These are phyloP conservation scores for Ormyrus thymus DNA, from an alignment of 2,888 invertebrate genomes.

Conservation along the genomic window DNA sequence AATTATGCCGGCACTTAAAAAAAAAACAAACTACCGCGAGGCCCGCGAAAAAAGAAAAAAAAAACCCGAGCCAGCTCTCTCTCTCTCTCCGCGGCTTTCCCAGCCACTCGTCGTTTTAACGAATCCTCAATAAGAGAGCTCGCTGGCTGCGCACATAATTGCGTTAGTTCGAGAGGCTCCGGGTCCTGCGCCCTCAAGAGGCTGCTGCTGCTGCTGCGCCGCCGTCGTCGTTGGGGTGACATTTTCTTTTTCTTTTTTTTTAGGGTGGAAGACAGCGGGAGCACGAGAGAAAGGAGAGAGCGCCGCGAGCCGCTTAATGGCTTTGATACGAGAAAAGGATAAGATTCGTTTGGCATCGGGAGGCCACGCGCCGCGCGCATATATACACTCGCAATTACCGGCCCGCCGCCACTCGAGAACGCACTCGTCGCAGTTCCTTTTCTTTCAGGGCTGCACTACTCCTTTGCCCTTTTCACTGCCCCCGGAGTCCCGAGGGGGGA, in stretches of 20 bases:
- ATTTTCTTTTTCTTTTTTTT: constrained; percentile 58
- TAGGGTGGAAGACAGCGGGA: constrained; percentile 58
- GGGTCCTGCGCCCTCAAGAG: constrained; percentile 56
- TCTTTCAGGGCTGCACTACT: neutral
- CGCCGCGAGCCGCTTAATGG: constrained; percentile 67
- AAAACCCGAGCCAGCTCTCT: neutral
- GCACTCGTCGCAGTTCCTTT: constrained; percentile 51
- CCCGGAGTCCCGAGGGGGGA: too few relatives aligned
- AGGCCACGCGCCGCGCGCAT: constrained; percentile 44
- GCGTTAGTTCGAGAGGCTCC: constrained; percentile 67
- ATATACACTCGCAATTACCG: constrained; percentile 67
- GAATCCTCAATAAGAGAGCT: constrained; percentile 67
- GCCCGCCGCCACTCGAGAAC: constrained; percentile 55
- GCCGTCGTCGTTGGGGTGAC: constrained; percentile 62
- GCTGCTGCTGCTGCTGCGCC: neutral
- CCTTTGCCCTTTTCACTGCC: too few relatives aligned
- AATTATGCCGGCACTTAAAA: too few relatives aligned
- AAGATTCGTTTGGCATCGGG: constrained; percentile 67
- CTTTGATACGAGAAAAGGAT: constrained; percentile 69
- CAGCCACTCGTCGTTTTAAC: constrained; percentile 62
- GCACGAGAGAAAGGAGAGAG: constrained; percentile 45
- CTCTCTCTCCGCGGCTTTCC: constrained; percentile 44
- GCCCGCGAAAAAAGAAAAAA: neutral
- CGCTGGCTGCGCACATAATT: constrained; percentile 61
- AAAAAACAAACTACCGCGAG: too few relatives aligned